Evolutionary conservation across 2,888 invertebrate species (phyloP).

Genomic region (Ferdinandea cuprea): DNA sequence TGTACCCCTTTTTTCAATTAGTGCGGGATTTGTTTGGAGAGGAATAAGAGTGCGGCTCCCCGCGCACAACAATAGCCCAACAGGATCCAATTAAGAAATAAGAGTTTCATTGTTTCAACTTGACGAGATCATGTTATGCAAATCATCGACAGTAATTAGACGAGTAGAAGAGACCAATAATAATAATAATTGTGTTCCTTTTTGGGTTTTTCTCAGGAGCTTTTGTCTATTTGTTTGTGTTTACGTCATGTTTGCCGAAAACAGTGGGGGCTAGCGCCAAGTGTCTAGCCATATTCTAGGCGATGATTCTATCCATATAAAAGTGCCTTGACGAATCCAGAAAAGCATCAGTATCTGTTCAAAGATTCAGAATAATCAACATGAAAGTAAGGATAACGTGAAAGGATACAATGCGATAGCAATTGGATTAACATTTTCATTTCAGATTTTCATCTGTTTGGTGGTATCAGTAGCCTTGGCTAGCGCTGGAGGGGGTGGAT

Average conservation of each 20-base stretch:
- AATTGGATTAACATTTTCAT: not conserved
- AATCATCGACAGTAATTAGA: slow-evolving; percentile 1
- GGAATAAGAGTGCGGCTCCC: not conserved
- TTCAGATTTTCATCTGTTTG: slow-evolving; percentile 71
- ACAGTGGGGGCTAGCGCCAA: slow-evolving; percentile 11
- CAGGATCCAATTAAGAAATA: not conserved
- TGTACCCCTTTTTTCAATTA: not conserved
- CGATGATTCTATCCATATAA: slow-evolving; percentile 44
- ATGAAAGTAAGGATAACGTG: slow-evolving; percentile 50
- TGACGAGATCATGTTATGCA: slow-evolving; percentile 12
- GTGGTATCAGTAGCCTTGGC: slow-evolving; percentile 64
- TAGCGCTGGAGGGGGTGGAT: slow-evolving; percentile 63
- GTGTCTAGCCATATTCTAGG: not conserved
- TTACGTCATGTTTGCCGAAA: not conserved
- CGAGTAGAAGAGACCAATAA: not conserved
- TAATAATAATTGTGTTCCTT: not conserved
- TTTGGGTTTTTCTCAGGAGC: slow-evolving; percentile 17
- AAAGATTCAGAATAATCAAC: slow-evolving; percentile 3
- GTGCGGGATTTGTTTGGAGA: not conserved
- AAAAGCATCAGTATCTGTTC: slow-evolving; percentile 36
- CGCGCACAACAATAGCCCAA: not conserved
- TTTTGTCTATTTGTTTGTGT: not conserved
- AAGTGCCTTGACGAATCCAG: slow-evolving; percentile 15
- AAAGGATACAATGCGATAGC: not conserved
- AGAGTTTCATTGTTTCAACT: not conserved